These are phyloP conservation scores for Clupea harengus DNA, from an alignment of 2,113 vertebrate genomes.

Conservation along the genomic window DNA sequence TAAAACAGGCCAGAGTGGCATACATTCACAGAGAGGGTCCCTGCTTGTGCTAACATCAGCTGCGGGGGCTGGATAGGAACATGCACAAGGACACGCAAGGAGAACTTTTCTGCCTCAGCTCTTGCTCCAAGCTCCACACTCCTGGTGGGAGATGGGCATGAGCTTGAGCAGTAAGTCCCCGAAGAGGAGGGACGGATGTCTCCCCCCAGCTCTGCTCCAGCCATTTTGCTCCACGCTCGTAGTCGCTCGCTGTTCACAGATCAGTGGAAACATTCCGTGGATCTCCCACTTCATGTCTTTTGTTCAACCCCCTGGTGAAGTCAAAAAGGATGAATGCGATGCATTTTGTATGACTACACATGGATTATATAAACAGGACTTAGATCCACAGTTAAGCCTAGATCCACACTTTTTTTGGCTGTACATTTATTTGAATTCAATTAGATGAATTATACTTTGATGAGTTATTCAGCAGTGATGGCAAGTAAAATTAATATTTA, in stretches of 20 bases:
- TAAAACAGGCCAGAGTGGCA: background rate
- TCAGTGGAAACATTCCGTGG: background rate
- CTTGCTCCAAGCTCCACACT: background rate
- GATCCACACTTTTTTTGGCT: background rate
- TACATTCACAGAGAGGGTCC: background rate
- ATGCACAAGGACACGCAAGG: background rate
- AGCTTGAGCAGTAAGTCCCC: background rate
- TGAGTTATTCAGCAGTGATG: background rate
- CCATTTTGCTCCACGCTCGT: background rate
- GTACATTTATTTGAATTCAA: background rate
- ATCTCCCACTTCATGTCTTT: background rate
- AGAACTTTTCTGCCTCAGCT: conserved; percentile 11
- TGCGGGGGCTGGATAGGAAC: background rate
- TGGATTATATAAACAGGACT: background rate
- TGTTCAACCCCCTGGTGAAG: background rate
- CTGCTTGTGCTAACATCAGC: no score
- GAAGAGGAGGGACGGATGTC: background rate
- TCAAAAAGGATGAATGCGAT: background rate
- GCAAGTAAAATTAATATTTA: background rate
- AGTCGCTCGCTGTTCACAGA: background rate
- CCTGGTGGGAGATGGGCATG: no score
- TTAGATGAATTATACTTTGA: background rate
- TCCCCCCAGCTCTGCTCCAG: background rate
- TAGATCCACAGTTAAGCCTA: background rate
- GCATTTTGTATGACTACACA: background rate